phyloP scores from a whole-genome alignment of 2,888 invertebrate genomes.

The Anaspis maculata region DNA sequence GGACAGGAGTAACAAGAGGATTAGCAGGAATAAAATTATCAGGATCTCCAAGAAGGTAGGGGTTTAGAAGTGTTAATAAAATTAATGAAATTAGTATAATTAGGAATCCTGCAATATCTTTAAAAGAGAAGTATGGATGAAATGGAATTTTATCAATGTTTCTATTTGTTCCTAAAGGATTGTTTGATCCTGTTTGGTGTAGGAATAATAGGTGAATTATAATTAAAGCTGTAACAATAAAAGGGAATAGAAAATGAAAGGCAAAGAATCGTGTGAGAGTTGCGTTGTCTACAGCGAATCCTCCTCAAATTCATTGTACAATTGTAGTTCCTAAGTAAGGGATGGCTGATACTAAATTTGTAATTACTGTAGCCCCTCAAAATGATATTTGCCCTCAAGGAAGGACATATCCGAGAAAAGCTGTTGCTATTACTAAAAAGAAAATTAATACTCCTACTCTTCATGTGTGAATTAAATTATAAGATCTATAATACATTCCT shows the following conservation, averaged over 20 bases:
- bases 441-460: slow-evolving; percentile 55
- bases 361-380: slow-evolving; percentile 54
- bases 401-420: slow-evolving; percentile 70
- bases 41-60: slow-evolving; percentile 57
- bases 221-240: slow-evolving; percentile 53
- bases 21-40: slow-evolving; percentile 69
- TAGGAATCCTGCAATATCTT: slow-evolving; percentile 56
- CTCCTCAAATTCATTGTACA: slow-evolving; percentile 68
- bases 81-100: slow-evolving; percentile 48
- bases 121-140: slow-evolving; percentile 56
- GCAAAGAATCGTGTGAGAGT: slow-evolving; percentile 71
- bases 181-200: slow-evolving; percentile 61
- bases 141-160: slow-evolving; percentile 63
- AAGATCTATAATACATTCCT: slow-evolving; percentile 49
- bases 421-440: slow-evolving; percentile 60
- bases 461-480: slow-evolving; percentile 51
- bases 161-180: slow-evolving; percentile 56
- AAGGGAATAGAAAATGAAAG: slow-evolving; percentile 65
- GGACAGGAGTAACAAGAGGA: slow-evolving; percentile 59
- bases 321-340: slow-evolving; percentile 56
- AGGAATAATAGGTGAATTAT: slow-evolving; percentile 58
- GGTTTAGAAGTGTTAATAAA: slow-evolving; percentile 47
- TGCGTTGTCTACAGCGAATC: slow-evolving; percentile 64
- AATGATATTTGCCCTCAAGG: slow-evolving; percentile 78
- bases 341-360: slow-evolving; percentile 60